Conservation (phyloP, 2,113 vertebrate species). For the Balaeniceps rex region DNA sequence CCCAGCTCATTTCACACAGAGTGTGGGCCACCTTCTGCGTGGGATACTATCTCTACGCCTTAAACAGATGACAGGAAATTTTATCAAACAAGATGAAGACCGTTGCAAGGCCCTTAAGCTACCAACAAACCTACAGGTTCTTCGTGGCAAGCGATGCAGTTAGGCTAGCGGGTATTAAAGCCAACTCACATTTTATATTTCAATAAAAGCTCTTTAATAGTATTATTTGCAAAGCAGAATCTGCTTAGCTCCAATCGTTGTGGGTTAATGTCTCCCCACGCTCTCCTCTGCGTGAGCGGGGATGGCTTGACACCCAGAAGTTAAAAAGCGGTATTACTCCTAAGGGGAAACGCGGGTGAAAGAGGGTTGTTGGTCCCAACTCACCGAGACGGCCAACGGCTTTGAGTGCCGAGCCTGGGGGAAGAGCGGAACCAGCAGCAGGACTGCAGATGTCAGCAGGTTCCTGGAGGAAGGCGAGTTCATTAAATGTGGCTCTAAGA, state of each 20-base stretch:
- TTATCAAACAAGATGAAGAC: not conserved
- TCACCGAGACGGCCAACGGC: not conserved
- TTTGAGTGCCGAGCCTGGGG: not conserved
- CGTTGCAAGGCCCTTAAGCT: not conserved
- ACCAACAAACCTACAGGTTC: not conserved
- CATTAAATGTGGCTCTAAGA: not conserved
- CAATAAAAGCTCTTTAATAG: not conserved
- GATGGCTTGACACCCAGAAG: not conserved
- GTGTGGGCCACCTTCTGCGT: not conserved
- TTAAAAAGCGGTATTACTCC: not conserved
- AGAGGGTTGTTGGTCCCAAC: not conserved
- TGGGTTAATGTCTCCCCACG: not conserved
- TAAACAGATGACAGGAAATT: not conserved
- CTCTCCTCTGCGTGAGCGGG: accelerated
- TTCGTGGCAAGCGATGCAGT: not conserved
- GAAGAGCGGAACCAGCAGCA: not conserved
- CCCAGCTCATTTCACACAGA: not conserved
- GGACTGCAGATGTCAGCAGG: not conserved
- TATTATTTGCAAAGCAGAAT: not conserved
- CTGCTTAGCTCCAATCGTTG: not conserved
- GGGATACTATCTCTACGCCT: not conserved
- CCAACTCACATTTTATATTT: not conserved
- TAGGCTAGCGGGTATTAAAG: not conserved
- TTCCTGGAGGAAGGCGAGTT: not conserved
- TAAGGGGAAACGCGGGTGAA: not conserved